phyloP scores from a whole-genome alignment of 2,113 vertebrate species.

The Capricornis sumatraensis region DNA sequence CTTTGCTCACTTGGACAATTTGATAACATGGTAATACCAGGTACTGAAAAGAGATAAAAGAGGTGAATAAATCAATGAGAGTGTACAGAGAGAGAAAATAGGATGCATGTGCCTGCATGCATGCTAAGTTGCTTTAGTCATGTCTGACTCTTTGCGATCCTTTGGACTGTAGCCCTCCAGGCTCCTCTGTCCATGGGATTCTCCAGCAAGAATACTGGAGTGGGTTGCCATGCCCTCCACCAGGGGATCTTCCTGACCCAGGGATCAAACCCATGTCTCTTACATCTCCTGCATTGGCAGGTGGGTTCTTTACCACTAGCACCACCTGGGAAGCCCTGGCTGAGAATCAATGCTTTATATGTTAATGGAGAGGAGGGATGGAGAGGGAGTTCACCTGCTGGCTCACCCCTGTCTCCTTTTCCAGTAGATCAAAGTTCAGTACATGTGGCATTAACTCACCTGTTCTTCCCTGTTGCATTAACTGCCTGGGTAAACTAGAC shows the following conservation, averaged over 20 bases:
- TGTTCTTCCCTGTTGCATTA: constrained; percentile 17
- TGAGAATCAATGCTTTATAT: not conserved
- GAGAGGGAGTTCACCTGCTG: not conserved
- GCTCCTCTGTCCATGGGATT: not conserved
- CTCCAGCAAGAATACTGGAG: not conserved
- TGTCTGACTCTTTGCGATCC: not conserved
- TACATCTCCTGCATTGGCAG: not conserved
- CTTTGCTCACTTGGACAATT: not conserved
- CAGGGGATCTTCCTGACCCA: not conserved
- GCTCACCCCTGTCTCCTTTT: not conserved
- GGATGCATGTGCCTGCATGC: not conserved
- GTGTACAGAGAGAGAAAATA: not conserved
- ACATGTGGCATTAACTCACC: not conserved
- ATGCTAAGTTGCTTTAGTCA: not conserved
- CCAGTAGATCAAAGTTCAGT: not conserved
- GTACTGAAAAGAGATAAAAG: not conserved
- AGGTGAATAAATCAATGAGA: not conserved
- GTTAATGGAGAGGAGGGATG: not conserved
- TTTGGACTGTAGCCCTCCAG: not conserved
- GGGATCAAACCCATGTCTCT: not conserved
- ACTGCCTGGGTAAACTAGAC: not conserved
- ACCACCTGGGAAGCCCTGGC: not conserved
- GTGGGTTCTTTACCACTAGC: not conserved
- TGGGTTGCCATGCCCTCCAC: not conserved
- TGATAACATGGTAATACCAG: not conserved